Percentiles rank a stretch among this genome's conserved stretches.
These are phyloP conservation scores for Sinopyrophorus schimmeli DNA, from an alignment of 2,888 invertebrate species.

Conservation along the genomic window DNA sequence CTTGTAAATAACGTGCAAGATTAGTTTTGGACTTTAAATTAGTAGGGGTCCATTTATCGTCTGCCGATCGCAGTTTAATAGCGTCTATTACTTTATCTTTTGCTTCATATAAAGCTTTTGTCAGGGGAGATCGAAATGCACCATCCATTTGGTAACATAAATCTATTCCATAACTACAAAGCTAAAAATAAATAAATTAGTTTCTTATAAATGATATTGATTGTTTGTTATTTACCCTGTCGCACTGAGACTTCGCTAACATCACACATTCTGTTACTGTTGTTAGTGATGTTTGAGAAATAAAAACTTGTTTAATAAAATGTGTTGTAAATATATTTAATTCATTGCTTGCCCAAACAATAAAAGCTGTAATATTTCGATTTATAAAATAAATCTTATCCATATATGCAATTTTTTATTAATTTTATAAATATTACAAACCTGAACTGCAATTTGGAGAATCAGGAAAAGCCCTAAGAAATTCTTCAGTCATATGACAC, in stretches of 20 bases:
- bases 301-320: slow-evolving; percentile 85
- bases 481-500: slow-evolving; percentile 64
- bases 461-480: slow-evolving; percentile 79
- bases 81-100: slow-evolving; percentile 82
- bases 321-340: slow-evolving; percentile 78
- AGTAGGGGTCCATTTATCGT: slow-evolving; percentile 85
- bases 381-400: not conserved
- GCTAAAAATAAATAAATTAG: slow-evolving; percentile 49
- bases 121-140: slow-evolving; percentile 75
- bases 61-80: slow-evolving; percentile 72
- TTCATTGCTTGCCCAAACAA: slow-evolving; percentile 90
- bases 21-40: slow-evolving; percentile 76
- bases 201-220: not conserved
- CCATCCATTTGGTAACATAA: slow-evolving; percentile 90
- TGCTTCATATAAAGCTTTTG: slow-evolving; percentile 75
- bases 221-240: slow-evolving; percentile 55
- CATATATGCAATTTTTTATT: slow-evolving; percentile 29
- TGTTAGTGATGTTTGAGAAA: slow-evolving; percentile 83
- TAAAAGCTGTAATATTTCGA: slow-evolving; percentile 63
- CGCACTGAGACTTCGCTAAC: slow-evolving; percentile 75
- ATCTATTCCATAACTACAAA: slow-evolving; percentile 77
- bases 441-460: slow-evolving; percentile 74
- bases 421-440: slow-evolving; percentile 44
- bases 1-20: slow-evolving; percentile 69
- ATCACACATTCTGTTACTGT: slow-evolving; percentile 85